Conservation (phyloP, 2,113 vertebrate species). For the Pterocles burchelli region DNA sequence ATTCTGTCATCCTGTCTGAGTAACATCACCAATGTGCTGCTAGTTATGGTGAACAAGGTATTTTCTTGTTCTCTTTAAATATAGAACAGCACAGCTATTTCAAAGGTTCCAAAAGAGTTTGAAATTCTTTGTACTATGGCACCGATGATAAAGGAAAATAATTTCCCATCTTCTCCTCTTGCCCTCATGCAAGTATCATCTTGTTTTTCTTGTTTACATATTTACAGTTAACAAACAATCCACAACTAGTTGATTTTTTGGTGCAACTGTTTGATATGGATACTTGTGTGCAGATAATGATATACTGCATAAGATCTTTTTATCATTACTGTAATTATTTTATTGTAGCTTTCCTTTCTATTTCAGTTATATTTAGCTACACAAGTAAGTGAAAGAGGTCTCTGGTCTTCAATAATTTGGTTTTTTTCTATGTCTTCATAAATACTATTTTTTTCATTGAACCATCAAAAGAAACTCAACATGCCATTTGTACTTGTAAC, state of each 20-base stretch:
- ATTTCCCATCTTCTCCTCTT: background rate
- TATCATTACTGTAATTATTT: background rate
- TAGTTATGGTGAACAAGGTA: background rate
- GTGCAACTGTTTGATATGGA: background rate
- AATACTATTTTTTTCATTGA: background rate
- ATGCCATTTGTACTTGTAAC: background rate
- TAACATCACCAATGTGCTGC: background rate
- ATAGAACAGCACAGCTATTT: background rate
- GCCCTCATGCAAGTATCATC: background rate
- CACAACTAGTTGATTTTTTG: background rate
- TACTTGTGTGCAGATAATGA: background rate
- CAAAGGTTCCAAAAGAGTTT: background rate
- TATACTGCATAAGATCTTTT: background rate
- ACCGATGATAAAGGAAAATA: background rate
- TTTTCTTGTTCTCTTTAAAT: background rate
- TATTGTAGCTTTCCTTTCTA: background rate
- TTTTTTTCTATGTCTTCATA: background rate
- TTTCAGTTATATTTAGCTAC: background rate
- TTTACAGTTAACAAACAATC: background rate
- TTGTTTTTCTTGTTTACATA: background rate
- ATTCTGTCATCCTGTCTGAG: background rate
- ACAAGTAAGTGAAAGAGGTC: background rate
- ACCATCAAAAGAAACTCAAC: background rate
- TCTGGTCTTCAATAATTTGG: background rate
- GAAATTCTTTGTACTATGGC: background rate